phyloP scores from a whole-genome alignment of 2,797 vertebrate genomes.

The Ptychadena robeensis region DNA sequence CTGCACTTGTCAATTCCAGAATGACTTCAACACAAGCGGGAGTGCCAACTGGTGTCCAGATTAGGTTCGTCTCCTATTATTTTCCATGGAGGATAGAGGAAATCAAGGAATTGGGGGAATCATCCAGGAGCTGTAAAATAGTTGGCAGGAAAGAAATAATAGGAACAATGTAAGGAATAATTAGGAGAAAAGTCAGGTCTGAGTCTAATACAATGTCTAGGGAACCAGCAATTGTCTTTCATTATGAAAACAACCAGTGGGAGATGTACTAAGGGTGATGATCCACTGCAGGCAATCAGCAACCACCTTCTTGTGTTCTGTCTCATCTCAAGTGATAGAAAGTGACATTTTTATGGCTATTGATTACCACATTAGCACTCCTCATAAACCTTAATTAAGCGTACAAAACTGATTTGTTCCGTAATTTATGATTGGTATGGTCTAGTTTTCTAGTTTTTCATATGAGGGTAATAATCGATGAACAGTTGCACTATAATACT shows the following conservation, averaged over 20 bases:
- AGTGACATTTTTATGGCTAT: too few relatives aligned
- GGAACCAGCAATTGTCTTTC: background rate
- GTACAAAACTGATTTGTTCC: too few relatives aligned
- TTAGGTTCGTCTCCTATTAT: constrained; percentile 13
- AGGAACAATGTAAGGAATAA: constrained; percentile 26
- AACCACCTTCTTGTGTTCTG: background rate
- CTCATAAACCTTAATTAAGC: background rate
- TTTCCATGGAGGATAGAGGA: constrained; percentile 5
- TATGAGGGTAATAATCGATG: too few relatives aligned
- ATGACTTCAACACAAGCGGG: constrained; percentile 29
- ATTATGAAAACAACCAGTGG: background rate
- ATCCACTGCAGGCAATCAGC: too few relatives aligned
- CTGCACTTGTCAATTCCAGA: constrained; percentile 4
- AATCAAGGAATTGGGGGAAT: constrained; percentile 38
- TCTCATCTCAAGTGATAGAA: too few relatives aligned
- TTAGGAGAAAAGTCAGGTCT: constrained; percentile 11
- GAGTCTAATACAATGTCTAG: background rate
- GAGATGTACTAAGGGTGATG: too few relatives aligned
- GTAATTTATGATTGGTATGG: too few relatives aligned
- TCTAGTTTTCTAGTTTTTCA: too few relatives aligned
- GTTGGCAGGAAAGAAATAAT: constrained; percentile 23
- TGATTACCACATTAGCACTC: background rate
- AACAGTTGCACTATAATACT: too few relatives aligned
- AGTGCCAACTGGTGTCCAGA: constrained; percentile 21
- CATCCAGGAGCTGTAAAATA: constrained; percentile 18